phyloP scores from a whole-genome alignment of 1,140 invertebrate genomes.

The Nilaparvata lugens region DNA sequence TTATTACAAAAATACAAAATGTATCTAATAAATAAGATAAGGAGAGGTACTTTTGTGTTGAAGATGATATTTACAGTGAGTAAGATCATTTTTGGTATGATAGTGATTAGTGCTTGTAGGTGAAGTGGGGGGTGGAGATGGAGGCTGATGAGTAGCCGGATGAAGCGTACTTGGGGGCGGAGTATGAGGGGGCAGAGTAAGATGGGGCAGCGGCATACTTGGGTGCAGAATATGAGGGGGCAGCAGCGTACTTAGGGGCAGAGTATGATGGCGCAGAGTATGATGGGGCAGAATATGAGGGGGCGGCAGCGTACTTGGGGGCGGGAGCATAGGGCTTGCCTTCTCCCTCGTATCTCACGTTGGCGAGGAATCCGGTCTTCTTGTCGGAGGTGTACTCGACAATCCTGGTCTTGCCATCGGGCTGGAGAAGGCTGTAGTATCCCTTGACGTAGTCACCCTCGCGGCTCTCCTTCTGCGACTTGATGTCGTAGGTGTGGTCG shows the following conservation, averaged over 20 bases:
- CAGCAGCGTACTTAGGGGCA: not conserved
- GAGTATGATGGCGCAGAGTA: slow-evolving; percentile 31
- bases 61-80: slow-evolving; percentile 1
- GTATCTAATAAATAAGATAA: not conserved
- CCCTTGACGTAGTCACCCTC: slow-evolving; percentile 43
- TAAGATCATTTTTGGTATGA: not conserved
- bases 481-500: slow-evolving; percentile 44
- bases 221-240: slow-evolving; percentile 2
- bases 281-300: slow-evolving; percentile 11
- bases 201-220: slow-evolving; percentile 24
- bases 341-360: slow-evolving; percentile 6
- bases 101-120: not conserved
- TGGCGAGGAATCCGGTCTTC: slow-evolving; percentile 13
- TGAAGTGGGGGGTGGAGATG: too few relatives aligned
- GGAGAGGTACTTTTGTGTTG: not conserved
- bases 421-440: slow-evolving; percentile 13
- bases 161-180: slow-evolving; percentile 31
- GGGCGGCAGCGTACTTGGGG: slow-evolving; percentile 31
- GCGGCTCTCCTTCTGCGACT: slow-evolving; percentile 42
- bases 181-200: slow-evolving; percentile 9
- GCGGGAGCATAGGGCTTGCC: slow-evolving; percentile 16
- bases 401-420: slow-evolving; percentile 30
- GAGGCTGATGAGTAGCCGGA: slow-evolving; percentile 33
- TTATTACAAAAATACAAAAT: too few relatives aligned
- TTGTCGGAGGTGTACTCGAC: slow-evolving; percentile 24